Conservation (phyloP, 2,888 invertebrate species). For the Adelphocoris suturalis region DNA sequence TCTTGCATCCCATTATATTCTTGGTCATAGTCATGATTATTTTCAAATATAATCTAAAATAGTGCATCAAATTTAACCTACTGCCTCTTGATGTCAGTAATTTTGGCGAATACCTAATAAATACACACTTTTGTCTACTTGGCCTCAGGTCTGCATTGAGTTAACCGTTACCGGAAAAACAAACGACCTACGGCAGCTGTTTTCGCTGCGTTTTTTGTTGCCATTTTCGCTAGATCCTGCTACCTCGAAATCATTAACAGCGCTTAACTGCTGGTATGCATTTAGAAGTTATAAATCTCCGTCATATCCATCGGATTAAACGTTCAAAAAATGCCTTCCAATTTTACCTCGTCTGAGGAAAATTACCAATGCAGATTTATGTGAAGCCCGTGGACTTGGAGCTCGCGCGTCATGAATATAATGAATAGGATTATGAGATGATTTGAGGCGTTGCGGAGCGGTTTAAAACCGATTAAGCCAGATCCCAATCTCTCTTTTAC, state of each 20-base stretch:
- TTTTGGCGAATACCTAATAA: neutral
- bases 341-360: conserved; percentile 11
- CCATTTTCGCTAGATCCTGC: neutral
- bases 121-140: neutral
- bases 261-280: neutral
- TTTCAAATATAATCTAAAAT: no score
- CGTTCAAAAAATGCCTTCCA: neutral
- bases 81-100: neutral
- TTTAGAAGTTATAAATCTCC: conserved; percentile 23
- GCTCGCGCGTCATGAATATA: conserved; percentile 35
- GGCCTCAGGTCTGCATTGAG: neutral
- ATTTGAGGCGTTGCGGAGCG: conserved; percentile 27
- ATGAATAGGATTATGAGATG: conserved; percentile 32
- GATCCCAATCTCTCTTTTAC: neutral
- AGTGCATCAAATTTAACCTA: no score
- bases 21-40: no score
- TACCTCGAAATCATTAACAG: neutral
- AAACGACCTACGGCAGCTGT: neutral
- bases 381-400: conserved; percentile 20
- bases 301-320: conserved; percentile 12
- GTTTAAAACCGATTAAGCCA: neutral
- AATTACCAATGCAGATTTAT: conserved; percentile 39
- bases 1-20: no score
- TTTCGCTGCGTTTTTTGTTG: neutral
- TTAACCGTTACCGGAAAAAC: neutral